Evolutionary conservation across 2,113 vertebrate genomes (phyloP), one percentile per base, ranked within the genome.

Genomic region (Dryoscopus gambensis): DNA sequence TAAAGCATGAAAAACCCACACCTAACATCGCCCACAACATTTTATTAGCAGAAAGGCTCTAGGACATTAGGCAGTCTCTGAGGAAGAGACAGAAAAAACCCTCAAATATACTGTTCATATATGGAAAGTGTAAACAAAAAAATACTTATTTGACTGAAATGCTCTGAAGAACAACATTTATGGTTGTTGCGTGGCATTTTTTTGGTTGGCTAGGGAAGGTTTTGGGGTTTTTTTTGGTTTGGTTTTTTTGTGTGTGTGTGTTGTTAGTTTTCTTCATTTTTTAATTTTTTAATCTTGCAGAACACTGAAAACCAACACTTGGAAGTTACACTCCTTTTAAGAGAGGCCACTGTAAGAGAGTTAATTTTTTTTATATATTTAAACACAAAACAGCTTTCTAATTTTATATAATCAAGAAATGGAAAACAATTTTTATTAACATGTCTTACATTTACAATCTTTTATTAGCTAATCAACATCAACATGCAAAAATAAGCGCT

Each of bases 401-500:
- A 28, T 71, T 93, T 95, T 96, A 89, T 93, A 93, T 83, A 93
- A 95, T 89, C 91, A 95, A 98, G 95, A 95, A 98, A 98, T 95
- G 97, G 97, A 98, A 98, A 98, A 97, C 96, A 80, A 97, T 96
- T 96, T 93, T 98, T 97, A 98, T 98, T 97, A 97, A 97, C 95
- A 97, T 95, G 98, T 98, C 97, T 97, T 97, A 98, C 98, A 98
- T 97, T 97, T 98, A 99, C 98, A 99, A 98, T 98, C 97, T 98
- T 97, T 98, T 98, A 98, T 98, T 98, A 98, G 96, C 98, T 99
- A 99, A 99, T 97, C 97, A 98, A 99, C 98, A 98, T 97, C 98
- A 98, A 98, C 98, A 99, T 98, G 99, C 99, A 99, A 98, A 98
- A 98, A 98, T 98, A 98, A 98, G 98, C 97, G 97, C 98, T 98